Evolutionary conservation across 1,140 invertebrate species (phyloP).

Genomic region (Apis laboriosa): DNA sequence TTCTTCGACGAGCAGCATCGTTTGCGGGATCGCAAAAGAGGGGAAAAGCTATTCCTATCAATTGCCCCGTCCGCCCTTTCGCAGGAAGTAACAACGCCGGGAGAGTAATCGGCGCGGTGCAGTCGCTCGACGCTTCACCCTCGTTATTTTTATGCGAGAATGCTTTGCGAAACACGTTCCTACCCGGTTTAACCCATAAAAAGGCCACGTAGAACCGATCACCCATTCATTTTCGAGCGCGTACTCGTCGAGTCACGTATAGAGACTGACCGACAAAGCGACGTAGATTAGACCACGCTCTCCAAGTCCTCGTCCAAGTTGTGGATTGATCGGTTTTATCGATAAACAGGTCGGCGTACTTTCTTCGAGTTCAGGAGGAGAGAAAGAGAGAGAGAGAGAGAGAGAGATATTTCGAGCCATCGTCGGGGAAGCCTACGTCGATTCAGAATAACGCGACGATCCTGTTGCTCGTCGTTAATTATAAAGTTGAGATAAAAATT

Average conservation of each 20-base stretch:
- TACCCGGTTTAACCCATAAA: constrained; percentile 19
- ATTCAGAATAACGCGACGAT: neutral
- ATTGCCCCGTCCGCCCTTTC: constrained; percentile 2
- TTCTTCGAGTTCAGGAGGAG: neutral
- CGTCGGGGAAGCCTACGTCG: neutral
- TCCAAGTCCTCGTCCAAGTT: constrained; percentile 17
- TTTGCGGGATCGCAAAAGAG: neutral
- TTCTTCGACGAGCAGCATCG: neutral
- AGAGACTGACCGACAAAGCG: constrained; percentile 23
- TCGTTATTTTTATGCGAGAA: constrained; percentile 53
- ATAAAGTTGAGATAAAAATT: neutral
- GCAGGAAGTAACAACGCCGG: constrained; percentile 16
- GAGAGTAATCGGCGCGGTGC: constrained; percentile 9
- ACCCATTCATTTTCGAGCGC: constrained; percentile 47
- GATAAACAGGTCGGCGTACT: constrained; percentile 32
- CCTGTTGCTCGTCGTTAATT: constrained; percentile 13
- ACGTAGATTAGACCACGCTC: constrained; percentile 36
- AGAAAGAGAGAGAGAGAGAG: neutral
- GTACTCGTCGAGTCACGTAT: constrained; percentile 12
- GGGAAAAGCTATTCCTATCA: neutral
- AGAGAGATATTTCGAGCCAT: neutral
- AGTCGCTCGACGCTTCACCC: constrained; percentile 33
- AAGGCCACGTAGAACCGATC: constrained; percentile 40
- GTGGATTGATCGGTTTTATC: constrained; percentile 5
- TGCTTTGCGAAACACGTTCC: constrained; percentile 32